Conservation (phyloP, 2,113 vertebrate genomes). For the Mormyrus lacerda region DNA sequence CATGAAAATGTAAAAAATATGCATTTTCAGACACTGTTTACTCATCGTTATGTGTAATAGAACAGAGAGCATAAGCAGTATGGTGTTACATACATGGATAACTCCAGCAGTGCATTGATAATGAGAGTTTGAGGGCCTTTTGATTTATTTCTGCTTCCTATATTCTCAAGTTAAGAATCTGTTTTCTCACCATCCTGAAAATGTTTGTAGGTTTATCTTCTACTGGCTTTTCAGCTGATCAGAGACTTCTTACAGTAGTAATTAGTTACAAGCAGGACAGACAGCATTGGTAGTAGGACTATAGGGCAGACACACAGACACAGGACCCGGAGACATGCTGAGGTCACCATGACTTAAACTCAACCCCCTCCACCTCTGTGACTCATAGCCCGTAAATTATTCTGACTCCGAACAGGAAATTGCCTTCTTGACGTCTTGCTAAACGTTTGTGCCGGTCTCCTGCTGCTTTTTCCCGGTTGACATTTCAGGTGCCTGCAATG, state of each 20-base stretch:
- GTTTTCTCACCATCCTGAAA: neutral
- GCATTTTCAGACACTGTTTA: neutral
- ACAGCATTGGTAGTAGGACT: neutral
- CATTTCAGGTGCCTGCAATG: constrained; percentile 4
- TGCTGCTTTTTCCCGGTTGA: neutral
- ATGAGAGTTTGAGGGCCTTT: neutral
- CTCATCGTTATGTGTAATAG: neutral
- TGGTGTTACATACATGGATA: neutral
- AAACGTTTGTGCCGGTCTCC: neutral
- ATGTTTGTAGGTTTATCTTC: neutral
- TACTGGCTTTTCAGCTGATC: neutral
- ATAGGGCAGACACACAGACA: neutral
- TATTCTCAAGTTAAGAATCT: neutral
- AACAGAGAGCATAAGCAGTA: neutral
- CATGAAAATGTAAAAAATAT: neutral
- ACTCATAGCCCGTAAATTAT: neutral
- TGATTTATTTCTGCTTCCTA: neutral
- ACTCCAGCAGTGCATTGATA: neutral
- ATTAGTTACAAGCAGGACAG: neutral
- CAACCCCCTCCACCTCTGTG: neutral
- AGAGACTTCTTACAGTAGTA: neutral
- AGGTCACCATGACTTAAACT: neutral
- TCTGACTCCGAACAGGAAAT: constrained; percentile 10
- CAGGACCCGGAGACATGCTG: neutral
- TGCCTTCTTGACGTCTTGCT: neutral